Evolutionary conservation across 2,797 vertebrate species (phyloP).

Genomic region (Lagorchestes hirsutus): DNA sequence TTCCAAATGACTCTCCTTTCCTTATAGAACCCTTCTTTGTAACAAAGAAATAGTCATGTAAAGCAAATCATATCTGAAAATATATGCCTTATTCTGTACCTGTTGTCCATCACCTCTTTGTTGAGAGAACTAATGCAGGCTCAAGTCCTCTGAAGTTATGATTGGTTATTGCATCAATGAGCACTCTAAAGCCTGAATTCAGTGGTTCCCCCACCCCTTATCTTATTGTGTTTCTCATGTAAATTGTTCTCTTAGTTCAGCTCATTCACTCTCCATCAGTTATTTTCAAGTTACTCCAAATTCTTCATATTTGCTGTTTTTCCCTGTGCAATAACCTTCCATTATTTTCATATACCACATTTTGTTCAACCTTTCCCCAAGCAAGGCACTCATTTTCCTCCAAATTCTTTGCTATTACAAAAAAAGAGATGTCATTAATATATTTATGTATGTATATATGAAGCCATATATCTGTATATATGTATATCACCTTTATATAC

Average conservation of each 20-base stretch:
- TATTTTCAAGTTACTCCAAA: not conserved
- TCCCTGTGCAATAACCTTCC: not conserved
- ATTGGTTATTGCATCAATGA: not conserved
- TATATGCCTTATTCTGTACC: not conserved
- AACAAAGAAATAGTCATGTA: not conserved
- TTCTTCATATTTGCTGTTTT: not conserved
- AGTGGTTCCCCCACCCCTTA: not conserved
- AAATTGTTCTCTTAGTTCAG: not conserved
- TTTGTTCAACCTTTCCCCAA: not conserved
- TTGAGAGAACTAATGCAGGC: not conserved
- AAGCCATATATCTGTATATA: too few species aligned
- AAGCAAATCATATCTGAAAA: not conserved
- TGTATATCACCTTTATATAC: too few species aligned
- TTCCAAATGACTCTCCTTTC: not conserved
- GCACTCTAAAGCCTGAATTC: not conserved
- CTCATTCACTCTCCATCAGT: not conserved
- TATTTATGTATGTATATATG: too few species aligned
- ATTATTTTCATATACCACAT: not conserved
- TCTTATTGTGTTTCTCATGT: not conserved
- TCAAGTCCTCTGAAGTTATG: not conserved
- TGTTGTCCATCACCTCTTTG: not conserved
- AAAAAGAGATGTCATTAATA: not conserved
- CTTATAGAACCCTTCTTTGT: not conserved
- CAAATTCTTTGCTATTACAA: not conserved
- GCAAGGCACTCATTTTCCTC: not conserved